Evolutionary conservation across 2,888 invertebrate genomes (phyloP).

Genomic region (Tanytarsus gracilentus): DNA sequence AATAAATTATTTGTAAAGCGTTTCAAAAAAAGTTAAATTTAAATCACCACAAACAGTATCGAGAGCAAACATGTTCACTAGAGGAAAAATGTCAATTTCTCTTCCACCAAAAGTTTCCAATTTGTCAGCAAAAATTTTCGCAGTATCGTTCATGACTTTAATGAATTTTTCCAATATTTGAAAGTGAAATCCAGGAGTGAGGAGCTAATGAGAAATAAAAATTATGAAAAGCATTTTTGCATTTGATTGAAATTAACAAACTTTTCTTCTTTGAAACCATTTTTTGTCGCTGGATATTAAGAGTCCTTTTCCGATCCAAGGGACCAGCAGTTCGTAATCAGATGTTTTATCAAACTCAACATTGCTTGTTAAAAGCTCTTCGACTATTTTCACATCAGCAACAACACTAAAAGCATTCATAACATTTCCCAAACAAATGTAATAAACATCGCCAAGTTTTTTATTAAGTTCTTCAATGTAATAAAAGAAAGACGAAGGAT

Average conservation of each 20-base stretch:
- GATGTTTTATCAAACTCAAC: constrained; percentile 46
- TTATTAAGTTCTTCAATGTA: not conserved
- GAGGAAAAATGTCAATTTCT: constrained; percentile 49
- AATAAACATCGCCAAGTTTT: not conserved
- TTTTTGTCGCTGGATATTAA: constrained; percentile 44
- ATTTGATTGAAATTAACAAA: no score
- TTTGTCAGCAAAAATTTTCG: constrained; percentile 47
- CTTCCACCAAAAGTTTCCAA: constrained; percentile 41
- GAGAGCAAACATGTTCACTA: constrained; percentile 47
- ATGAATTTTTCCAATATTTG: constrained; percentile 59
- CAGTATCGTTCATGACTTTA: constrained; percentile 54
- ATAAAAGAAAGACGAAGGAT: no score
- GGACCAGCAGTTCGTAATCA: constrained; percentile 39
- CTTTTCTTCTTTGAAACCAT: constrained; percentile 57
- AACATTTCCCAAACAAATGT: not conserved
- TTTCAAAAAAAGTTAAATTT: constrained; percentile 18
- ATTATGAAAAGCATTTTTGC: no score
- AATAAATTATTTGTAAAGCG: constrained; percentile 32
- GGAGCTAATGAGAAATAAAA: no score
- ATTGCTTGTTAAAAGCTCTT: constrained; percentile 43
- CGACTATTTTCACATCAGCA: constrained; percentile 5
- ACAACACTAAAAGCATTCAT: not conserved
- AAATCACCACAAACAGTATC: constrained; percentile 49
- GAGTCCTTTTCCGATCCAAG: constrained; percentile 46
- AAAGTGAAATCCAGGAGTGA: constrained; percentile 66